phyloP scores from a whole-genome alignment of 2,888 invertebrate genomes.

The Polyploca ridens region DNA sequence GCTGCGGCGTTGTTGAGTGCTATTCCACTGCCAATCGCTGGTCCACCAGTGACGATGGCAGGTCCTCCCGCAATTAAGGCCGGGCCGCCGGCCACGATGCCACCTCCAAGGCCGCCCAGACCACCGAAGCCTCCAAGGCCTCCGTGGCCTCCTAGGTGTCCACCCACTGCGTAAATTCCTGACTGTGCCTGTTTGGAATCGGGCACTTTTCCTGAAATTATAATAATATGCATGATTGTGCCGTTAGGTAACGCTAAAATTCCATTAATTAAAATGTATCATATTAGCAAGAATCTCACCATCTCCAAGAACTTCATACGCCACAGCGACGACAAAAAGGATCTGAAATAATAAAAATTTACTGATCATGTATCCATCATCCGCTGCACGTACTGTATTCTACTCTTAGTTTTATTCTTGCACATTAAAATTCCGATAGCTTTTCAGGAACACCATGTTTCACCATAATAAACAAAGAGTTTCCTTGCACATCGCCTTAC shows the following conservation, averaged over 20 bases:
- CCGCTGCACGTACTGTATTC: too few relatives aligned
- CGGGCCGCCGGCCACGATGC: slow-evolving; percentile 38
- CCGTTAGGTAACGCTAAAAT: not conserved
- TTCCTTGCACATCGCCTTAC: slow-evolving; percentile 50
- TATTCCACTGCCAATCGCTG: slow-evolving; percentile 53
- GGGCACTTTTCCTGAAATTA: slow-evolving; percentile 40
- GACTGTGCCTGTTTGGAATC: slow-evolving; percentile 60
- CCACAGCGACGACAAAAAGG: slow-evolving; percentile 76
- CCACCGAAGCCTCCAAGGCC: slow-evolving; percentile 28
- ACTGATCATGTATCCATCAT: not conserved
- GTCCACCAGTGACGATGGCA: slow-evolving; percentile 28
- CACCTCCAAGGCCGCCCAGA: slow-evolving; percentile 30
- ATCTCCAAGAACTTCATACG: slow-evolving; percentile 70
- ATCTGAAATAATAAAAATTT: slow-evolving; percentile 56
- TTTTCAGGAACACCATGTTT: not conserved
- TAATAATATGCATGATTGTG: slow-evolving; percentile 13
- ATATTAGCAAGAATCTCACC: slow-evolving; percentile 51
- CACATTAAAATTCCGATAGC: not conserved
- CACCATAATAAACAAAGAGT: not conserved
- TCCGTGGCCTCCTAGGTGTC: slow-evolving; percentile 31
- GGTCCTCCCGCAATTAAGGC: slow-evolving; percentile 16
- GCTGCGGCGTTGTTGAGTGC: slow-evolving; percentile 74
- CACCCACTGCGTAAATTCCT: slow-evolving; percentile 39
- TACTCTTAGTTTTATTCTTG: not conserved
- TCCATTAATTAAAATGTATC: not conserved